These are phyloP conservation scores for Bos javanicus DNA, from an alignment of 2,113 vertebrate species.

Conservation along the genomic window DNA sequence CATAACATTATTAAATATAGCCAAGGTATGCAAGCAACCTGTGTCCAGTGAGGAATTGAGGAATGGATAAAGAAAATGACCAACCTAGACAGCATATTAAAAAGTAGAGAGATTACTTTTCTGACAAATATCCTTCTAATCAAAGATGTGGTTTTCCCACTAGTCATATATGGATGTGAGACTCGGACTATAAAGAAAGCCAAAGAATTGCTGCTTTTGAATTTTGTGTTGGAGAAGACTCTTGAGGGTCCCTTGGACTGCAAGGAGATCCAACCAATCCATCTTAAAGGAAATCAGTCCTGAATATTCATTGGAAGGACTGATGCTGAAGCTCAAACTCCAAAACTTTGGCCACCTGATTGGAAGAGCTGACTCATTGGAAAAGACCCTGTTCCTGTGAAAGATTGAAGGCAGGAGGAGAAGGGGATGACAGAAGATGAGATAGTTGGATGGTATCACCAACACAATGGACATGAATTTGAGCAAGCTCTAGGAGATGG, in stretches of 20 bases:
- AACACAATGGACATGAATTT: not conserved
- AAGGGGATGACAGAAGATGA: not conserved
- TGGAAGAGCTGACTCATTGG: not conserved
- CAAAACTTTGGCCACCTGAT: not conserved
- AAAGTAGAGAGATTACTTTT: not conserved
- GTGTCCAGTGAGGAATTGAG: not conserved
- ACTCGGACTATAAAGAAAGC: not conserved
- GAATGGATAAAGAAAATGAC: not conserved
- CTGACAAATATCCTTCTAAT: not conserved
- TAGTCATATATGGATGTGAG: not conserved
- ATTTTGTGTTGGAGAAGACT: not conserved
- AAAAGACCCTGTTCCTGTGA: not conserved
- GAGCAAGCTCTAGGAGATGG: not conserved
- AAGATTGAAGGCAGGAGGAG: not conserved
- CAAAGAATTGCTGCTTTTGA: not conserved
- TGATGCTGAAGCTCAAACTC: not conserved
- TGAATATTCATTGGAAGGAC: not conserved
- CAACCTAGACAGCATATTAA: not conserved
- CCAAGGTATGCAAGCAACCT: not conserved
- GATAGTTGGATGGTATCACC: not conserved
- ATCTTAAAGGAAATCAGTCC: not conserved
- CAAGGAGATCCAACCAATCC: not conserved
- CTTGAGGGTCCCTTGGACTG: not conserved
- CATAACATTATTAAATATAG: not conserved
- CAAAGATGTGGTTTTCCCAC: not conserved